Evolutionary conservation across 2,797 vertebrate species (phyloP), one percentile per base, ranked within the genome.

Genomic region (Cirrhinus mrigala): DNA sequence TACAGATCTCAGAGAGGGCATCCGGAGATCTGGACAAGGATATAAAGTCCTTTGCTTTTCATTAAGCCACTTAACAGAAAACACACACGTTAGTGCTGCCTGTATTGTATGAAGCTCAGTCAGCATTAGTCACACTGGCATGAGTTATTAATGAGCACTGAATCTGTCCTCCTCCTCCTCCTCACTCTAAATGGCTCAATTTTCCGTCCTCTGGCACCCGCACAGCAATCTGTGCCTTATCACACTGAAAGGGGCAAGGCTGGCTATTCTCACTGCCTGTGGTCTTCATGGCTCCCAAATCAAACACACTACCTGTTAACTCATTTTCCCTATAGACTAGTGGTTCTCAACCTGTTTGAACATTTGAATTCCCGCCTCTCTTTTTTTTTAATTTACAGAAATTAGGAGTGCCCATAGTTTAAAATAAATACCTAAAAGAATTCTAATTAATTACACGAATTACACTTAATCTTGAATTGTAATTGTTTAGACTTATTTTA

Each of bases 91-190:
- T 76, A 71, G 58, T 24, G 75, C 71, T 73, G 71, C 50, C 27
- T 78, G 56, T 86, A 79, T 68, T 15, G 80, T 76, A 70, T 76
- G 79, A 87, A 70, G 74, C 82, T 79, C 64, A 68, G 54, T 81
- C 83, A 82, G 86, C 64, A 74, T 87, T 87, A 88, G 86, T 82
- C 79, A 79, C 78, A 76, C 76, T 75, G 37, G 70, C 84, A 69
- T 88, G 80, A 86, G 62, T 71, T 86, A 86, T 87, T 83, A 77
- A 56, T 75, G 44, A 87, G 74, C 46, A 58, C 46, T 62, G 71
- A 81, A 58, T 70, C 74, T 46, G 56, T 56, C 64, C 58, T 73
- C 16, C 73, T 76, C 48, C 79, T 54, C 77, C 56, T 81, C 79
- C 64, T 54, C 74, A 75, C 64, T 77, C 75, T 18, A 40, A 84